phyloP scores from a whole-genome alignment of 2,797 vertebrate genomes.

The Chelmon rostratus region DNA sequence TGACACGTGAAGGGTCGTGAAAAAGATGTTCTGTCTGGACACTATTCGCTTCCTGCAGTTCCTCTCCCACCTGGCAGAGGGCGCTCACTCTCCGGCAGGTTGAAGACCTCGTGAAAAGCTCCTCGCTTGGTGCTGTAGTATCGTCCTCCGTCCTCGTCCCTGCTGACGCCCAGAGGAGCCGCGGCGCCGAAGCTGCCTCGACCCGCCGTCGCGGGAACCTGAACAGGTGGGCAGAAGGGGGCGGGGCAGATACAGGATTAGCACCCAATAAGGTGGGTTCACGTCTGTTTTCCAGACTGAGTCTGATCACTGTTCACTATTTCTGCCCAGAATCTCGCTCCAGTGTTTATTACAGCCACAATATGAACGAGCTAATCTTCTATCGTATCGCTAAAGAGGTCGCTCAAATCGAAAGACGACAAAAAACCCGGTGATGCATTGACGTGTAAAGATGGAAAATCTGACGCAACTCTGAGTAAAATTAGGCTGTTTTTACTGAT shows the following conservation, averaged over 20 bases:
- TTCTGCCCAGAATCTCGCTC: background rate
- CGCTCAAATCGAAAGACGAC: background rate
- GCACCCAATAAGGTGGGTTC: constrained; percentile 9
- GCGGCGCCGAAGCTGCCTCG: constrained; percentile 83
- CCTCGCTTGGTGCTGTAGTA: constrained; percentile 92
- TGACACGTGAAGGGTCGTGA: background rate
- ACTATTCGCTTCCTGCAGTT: background rate
- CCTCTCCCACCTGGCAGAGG: constrained; percentile 90
- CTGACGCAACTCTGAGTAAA: too few relatives aligned
- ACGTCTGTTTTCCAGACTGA: background rate
- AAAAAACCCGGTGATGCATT: background rate
- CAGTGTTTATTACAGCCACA: background rate
- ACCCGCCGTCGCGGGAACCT: constrained; percentile 84
- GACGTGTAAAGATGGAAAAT: too few relatives aligned
- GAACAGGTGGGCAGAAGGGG: background rate
- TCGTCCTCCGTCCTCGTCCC: constrained; percentile 92
- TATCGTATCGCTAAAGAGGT: too few relatives aligned
- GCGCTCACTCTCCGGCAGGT: constrained; percentile 91
- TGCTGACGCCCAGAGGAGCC: constrained; percentile 80
- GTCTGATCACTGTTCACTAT: too few relatives aligned
- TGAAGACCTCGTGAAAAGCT: constrained; percentile 96
- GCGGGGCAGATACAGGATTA: background rate
- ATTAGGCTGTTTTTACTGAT: too few relatives aligned
- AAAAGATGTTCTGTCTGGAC: too few relatives aligned
- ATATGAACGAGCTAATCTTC: too few relatives aligned